Evolutionary conservation across 2,888 invertebrate species (phyloP), one percentile per base, ranked within the genome.

Genomic region (Strigamia crassipes): DNA sequence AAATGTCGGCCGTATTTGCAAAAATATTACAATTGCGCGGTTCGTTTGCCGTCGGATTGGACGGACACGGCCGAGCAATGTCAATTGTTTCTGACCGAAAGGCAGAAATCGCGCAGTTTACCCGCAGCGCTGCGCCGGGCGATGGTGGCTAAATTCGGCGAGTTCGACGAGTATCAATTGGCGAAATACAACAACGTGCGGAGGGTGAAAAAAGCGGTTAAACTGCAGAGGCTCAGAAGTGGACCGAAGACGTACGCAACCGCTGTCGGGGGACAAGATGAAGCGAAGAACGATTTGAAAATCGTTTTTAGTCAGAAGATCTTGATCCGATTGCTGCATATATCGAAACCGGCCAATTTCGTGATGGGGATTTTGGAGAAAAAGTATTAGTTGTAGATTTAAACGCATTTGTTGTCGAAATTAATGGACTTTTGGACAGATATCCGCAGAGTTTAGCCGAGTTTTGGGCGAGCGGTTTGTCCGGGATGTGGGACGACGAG

Each of bases 1-100:
- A 79, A 85, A 5, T 89, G 89, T 83, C 85, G 89, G 10, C 86
- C 86, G 3, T 89, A 85, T 84, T 84, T 89, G 81, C 86, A 85
- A 83, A 88, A 88, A 83, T 89, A 89, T 84, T 89, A 86, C 85
- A 84, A 83, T 80, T 83, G 84, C 9, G 84, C 86, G 15, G 86
- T 89, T 73, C 84, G 85, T 81, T 85, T 89, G 82, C 89, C 89
- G n/a, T 87, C 89, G 3, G 89, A 89, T 85, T 89, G 89, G 89
- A 88, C 89, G 41, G 88, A 89, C 84, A 89, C 89, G 18, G 89
- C 89, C 41, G 88, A 89, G 82, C 85, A 87, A 38, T 89, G 88
- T 84, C 86, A 87, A 86, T 88, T 88, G 82, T 79, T 82, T n/a
- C 42, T 46, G 5, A n/a, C 13, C 51, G 82, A 82, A 18, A 34